A percentile compares a stretch with the other conserved stretches of the same genome.
phyloP scores from a whole-genome alignment of 2,888 invertebrate species.

The Monochamus alternatus region DNA sequence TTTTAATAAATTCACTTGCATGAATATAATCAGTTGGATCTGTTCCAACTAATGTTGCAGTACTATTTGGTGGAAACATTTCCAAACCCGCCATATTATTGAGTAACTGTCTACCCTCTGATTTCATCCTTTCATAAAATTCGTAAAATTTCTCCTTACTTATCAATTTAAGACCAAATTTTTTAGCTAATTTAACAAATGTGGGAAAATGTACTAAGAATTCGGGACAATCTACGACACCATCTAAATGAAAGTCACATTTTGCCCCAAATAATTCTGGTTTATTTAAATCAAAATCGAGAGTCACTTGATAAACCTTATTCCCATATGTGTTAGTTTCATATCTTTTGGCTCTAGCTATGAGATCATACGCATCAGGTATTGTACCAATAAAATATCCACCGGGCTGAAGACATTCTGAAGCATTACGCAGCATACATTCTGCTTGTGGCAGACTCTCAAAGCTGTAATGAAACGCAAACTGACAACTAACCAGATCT shows the following conservation, averaged over 20 bases:
- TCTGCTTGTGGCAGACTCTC: slow-evolving; percentile 91
- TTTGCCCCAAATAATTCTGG: slow-evolving; percentile 95
- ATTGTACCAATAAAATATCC: slow-evolving; percentile 98
- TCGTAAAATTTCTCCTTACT: slow-evolving; percentile 84
- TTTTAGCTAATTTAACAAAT: slow-evolving; percentile 81
- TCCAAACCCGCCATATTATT: slow-evolving; percentile 87
- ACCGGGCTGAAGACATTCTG: slow-evolving; percentile 90
- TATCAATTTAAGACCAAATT: slow-evolving; percentile 81
- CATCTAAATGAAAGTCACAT: slow-evolving; percentile 96
- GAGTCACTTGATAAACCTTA: slow-evolving; percentile 83
- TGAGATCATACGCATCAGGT: slow-evolving; percentile 93
- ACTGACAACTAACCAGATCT: slow-evolving; percentile 96
- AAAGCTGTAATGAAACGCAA: slow-evolving; percentile 98
- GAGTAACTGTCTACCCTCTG: slow-evolving; percentile 76
- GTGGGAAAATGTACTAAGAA: slow-evolving; percentile 96
- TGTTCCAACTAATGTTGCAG: slow-evolving; percentile 74
- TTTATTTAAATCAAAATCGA: slow-evolving; percentile 78
- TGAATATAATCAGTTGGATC: slow-evolving; percentile 81
- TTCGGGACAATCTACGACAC: slow-evolving; percentile 98
- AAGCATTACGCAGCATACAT: slow-evolving; percentile 93
- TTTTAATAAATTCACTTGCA: slow-evolving; percentile 76
- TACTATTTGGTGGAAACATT: slow-evolving; percentile 80
- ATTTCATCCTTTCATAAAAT: slow-evolving; percentile 80
- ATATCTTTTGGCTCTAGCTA: slow-evolving; percentile 80
- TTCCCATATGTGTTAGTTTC: slow-evolving; percentile 81